Evolutionary conservation across 2,113 vertebrate genomes (phyloP).

Genomic region (Sturnus vulgaris): DNA sequence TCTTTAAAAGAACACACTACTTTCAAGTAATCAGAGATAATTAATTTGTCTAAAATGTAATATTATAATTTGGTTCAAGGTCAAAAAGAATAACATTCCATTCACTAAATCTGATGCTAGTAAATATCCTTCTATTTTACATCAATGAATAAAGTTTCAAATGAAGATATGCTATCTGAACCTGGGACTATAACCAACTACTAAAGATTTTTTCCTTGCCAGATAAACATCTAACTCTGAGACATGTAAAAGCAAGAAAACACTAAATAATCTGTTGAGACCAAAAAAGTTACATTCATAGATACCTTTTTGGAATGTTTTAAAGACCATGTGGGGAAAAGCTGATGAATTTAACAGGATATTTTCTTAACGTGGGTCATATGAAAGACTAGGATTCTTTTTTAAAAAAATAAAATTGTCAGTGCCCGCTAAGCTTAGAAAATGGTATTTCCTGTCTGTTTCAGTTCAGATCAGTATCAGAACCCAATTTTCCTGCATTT

Average conservation of each 20-base stretch:
- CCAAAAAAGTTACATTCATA: not conserved
- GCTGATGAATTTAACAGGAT: constrained; percentile 64
- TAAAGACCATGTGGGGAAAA: constrained; percentile 55
- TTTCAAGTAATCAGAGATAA: not conserved
- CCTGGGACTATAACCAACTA: not conserved
- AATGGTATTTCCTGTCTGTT: constrained; percentile 60
- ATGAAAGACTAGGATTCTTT: constrained; percentile 53
- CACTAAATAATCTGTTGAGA: constrained; percentile 13
- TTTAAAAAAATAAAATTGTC: not conserved
- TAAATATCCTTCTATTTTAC: not conserved
- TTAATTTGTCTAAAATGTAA: not conserved
- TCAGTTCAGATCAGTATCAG: constrained; percentile 50
- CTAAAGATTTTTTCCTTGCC: constrained; percentile 2
- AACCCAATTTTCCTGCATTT: constrained; percentile 48
- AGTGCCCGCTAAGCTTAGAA: constrained; percentile 46
- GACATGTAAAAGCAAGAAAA: constrained; percentile 25
- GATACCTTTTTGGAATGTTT: constrained; percentile 55
- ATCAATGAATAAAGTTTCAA: not conserved
- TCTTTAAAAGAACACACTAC: not conserved
- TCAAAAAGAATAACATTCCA: not conserved
- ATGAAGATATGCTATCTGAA: constrained; percentile 8
- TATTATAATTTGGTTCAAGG: not conserved
- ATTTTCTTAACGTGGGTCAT: constrained; percentile 64
- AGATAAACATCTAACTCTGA: constrained; percentile 14
- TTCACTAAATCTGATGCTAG: not conserved